Base-by-base conservation (phyloP, 2,113 vertebrate genomes). In the Piprites chloris region DNA sequence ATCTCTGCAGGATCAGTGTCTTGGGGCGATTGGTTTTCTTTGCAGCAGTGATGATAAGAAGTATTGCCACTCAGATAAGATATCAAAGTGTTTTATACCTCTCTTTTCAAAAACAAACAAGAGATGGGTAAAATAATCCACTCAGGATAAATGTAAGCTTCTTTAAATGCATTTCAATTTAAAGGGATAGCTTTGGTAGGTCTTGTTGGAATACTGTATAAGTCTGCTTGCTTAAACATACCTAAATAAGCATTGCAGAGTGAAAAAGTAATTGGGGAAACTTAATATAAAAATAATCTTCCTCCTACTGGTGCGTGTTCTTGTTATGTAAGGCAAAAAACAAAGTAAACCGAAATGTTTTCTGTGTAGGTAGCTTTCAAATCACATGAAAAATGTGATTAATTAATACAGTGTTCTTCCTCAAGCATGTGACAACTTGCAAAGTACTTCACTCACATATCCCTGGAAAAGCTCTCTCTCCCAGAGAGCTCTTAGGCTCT, bases 1-100 rank as follows among this genome's bases (percentile, higher is more conserved):
- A 97, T 95, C 95, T 90, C 67, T 77, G 80, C 89, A 78, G 92
- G 47, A 95, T 95, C 90, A 81, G 22, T 90, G 91, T 92, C 95
- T 89, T 59, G 77, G 73, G 86, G 96, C 86, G 73, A 37, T 39
- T 74, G 73, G 19, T 78, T 95, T 95, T 89, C 90, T 89, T 84
- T 89, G 35, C 79, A 93, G 63, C 44, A 56, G 8, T 3, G 4
- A 53, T 47, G 78, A 81, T 85, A 69, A 89, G 35, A 90, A 92
- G 26, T 67, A 55, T 65, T 94, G 73, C 77, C 21, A 46, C 61
- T 87, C 62, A 87, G 85, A 92, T 93, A 89, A 94, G 77, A 37
- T 44, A 75, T 8, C 27, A 16, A 39, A 56, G 65, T 63, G 35
- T 5, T 90, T 94, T 95, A 46, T 91, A 76, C 62, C 58, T 82